phyloP scores from a whole-genome alignment of 2,888 invertebrate species.

The Chloroclysta siterata region DNA sequence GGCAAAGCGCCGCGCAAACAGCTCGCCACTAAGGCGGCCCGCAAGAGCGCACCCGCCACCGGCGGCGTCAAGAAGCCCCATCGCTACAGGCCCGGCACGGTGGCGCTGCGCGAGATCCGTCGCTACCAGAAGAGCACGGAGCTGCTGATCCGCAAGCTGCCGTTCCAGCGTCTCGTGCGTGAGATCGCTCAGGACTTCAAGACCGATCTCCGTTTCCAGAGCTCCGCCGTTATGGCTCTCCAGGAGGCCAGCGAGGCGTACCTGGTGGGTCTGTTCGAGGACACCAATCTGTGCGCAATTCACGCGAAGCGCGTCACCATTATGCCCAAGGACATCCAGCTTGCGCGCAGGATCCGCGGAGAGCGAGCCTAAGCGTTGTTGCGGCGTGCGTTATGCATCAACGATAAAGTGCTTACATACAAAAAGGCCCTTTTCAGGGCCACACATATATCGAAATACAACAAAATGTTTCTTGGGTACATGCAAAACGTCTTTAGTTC shows the following conservation, averaged over 20 bases:
- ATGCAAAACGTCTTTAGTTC: too few relatives aligned
- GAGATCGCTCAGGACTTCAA: slow-evolving; percentile 92
- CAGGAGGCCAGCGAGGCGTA: slow-evolving; percentile 93
- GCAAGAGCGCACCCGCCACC: slow-evolving; percentile 81
- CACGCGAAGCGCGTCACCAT: slow-evolving; percentile 98
- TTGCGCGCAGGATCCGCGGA: slow-evolving; percentile 98
- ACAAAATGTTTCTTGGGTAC: too few relatives aligned
- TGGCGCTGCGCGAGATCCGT: slow-evolving; percentile 88
- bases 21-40: background rate
- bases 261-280: slow-evolving; percentile 97
- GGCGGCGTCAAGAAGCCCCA: slow-evolving; percentile 84
- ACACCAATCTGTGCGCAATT: slow-evolving; percentile 98
- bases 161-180: slow-evolving; percentile 89
- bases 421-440: background rate
- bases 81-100: slow-evolving; percentile 82
- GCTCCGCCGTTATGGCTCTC: slow-evolving; percentile 88
- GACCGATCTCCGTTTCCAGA: slow-evolving; percentile 88
- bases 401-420: background rate
- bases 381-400: background rate
- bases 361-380: slow-evolving; percentile 92
- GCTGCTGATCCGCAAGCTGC: slow-evolving; percentile 88
- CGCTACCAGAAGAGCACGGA: slow-evolving; percentile 91
- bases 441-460: background rate
- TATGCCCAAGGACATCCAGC: slow-evolving; percentile 99
- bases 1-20: background rate